phyloP scores from a whole-genome alignment of 2,113 vertebrate genomes.

The Thamnophis sirtalis region DNA sequence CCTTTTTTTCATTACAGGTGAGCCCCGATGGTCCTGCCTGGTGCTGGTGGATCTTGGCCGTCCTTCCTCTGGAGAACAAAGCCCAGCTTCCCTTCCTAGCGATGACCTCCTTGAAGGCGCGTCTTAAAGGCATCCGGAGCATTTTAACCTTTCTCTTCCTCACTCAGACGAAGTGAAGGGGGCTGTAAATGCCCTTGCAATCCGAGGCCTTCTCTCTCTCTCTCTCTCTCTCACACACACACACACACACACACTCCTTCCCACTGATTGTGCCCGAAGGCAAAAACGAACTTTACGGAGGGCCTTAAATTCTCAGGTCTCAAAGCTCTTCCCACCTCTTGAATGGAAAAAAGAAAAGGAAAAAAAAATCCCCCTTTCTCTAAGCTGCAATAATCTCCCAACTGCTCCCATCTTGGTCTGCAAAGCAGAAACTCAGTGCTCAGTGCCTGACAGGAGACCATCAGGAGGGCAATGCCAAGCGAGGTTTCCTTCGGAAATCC shows the following conservation, averaged over 20 bases:
- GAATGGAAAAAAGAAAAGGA: background rate
- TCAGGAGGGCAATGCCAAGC: background rate
- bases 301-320: background rate
- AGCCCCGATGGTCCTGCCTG: conserved; percentile 76
- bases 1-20: conserved; percentile 52
- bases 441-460: conserved; percentile 36
- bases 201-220: background rate
- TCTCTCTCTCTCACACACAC: background rate
- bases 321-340: background rate
- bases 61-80: conserved; percentile 76
- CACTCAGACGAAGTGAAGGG: conserved; percentile 42
- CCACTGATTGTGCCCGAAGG: background rate
- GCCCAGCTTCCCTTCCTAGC: conserved; percentile 79
- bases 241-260: background rate
- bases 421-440: conserved; percentile 48
- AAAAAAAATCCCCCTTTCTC: conserved; percentile 13
- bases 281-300: background rate
- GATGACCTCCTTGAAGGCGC: conserved; percentile 74
- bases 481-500: background rate
- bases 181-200: conserved; percentile 26
- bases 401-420: conserved; percentile 27
- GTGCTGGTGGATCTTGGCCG: conserved; percentile 81
- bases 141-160: conserved; percentile 74
- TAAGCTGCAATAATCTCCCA: conserved; percentile 69
- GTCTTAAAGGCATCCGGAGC: conserved; percentile 71